Base-by-base conservation (phyloP, 2,888 invertebrate genomes). In the Tridacna crocea region DNA sequence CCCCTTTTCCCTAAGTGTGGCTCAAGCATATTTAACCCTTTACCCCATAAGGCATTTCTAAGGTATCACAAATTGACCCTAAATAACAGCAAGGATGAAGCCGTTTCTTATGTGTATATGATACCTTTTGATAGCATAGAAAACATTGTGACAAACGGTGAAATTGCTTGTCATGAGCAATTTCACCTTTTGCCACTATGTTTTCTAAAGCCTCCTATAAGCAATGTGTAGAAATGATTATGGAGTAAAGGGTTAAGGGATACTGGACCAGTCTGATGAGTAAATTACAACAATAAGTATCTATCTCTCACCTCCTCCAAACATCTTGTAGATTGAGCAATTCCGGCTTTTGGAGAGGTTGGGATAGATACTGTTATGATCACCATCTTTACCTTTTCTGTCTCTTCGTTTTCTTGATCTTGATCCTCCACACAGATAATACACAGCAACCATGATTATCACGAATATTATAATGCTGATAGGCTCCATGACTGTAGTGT, bases 391-490 rank as follows among this genome's bases (percentile, higher is more conserved):
- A 79, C 80, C 80, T 75, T 47, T 75, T 8, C 73, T 51, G 12
- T 66, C 24, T 2, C 72, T 75, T 27, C 46, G 46, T 26, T 19
- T 24, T 15, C 51, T 61, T 12, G 72, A 48, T 22, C 82, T 83
- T 55, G 79, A 65, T 47, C 81, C 74, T 66, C 86, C 84, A 84
- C 80, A 88, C n/a, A 83, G 80, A 48, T 78, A 81, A 80, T 88
- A 89, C 8, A 89, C 72, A 0, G 79, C 48, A 22, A 84, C 78
- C 36, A 86, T 46, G 72, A 89, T 88, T 27, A 85, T 76, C 24
- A 79, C 80, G 80, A 89, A 89, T 74, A 89, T 88, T 15, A 88
- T 68, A 19, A 89, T 36, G 68, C 89, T 89, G 19, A 86, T 84
- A 26, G 83, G 24, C 58, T 89, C 89, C 89, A 89, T 89, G 55